A percentile compares a stretch with the other conserved stretches of the same genome.
Conservation (phyloP, 1,140 invertebrate species). For the Papilio polytes region DNA sequence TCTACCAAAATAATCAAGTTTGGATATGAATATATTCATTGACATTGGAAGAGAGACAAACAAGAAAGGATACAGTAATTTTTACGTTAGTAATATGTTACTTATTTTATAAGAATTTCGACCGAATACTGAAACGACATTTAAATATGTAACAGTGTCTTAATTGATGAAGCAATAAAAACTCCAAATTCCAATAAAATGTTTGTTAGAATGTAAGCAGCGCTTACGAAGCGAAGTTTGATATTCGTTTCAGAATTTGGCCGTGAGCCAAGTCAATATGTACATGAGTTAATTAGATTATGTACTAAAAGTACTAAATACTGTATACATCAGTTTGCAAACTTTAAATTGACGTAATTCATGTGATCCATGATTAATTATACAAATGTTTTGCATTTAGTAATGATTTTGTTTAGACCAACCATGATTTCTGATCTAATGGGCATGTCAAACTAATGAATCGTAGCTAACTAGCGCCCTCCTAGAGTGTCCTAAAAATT, state of each 20-base stretch:
- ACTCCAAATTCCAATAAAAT: too few species aligned
- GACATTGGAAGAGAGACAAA: background rate
- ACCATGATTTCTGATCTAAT: too few species aligned
- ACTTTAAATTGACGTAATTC: slow-evolving; percentile 6
- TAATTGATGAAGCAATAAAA: too few species aligned
- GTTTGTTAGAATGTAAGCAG: too few species aligned
- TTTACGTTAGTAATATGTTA: slow-evolving; percentile 33
- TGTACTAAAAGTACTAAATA: slow-evolving; percentile 27
- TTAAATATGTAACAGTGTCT: too few species aligned
- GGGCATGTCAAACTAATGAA: too few species aligned
- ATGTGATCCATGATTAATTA: slow-evolving; percentile 2
- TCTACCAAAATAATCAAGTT: background rate
- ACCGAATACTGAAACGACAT: too few species aligned
- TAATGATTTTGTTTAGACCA: background rate
- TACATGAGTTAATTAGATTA: slow-evolving; percentile 21
- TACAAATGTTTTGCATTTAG: slow-evolving; percentile 36
- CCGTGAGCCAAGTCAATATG: background rate
- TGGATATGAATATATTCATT: background rate
- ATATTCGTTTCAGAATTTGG: too few species aligned
- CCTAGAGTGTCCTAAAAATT: too few species aligned
- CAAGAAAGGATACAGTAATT: background rate
- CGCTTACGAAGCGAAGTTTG: too few species aligned
- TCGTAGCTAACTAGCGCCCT: too few species aligned
- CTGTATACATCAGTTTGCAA: slow-evolving; percentile 9
- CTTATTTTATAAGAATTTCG: slow-evolving; percentile 21